Base-by-base conservation (phyloP, 2,888 invertebrate genomes). In the Eupithecia centaureata region DNA sequence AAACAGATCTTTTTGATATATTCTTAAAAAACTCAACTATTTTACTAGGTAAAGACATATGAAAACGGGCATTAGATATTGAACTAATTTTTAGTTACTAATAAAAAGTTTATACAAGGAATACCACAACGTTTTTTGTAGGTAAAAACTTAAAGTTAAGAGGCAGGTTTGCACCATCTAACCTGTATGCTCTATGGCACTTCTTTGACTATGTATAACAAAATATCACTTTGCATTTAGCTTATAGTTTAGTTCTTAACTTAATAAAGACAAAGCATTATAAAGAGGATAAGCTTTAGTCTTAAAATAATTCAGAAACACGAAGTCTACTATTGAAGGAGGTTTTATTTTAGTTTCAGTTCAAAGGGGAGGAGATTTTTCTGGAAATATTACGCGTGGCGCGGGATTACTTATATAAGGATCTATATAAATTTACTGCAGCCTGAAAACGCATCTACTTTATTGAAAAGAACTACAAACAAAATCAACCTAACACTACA, bases 1-100 rank as follows among this genome's bases (percentile, higher is more conserved):
- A 85, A 82, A 86, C 85, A 88, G 84, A 87, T 87, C 82, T 81
- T 80, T 79, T 77, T 73, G 74, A 67, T 47, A 47, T 22, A 12
- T 47, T 18, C 10, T 8, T 8, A 42, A 22, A 47, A 22, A 47
- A 35, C 35, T 32, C 32, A 5, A 42, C 42, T 42, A 18, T 10
- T 42, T 5, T 22, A 4, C 47, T 52, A 52, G 7, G 15, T 25
- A 15, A 27, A 52, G 7, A 27, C 15, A 22, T 52, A 52, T 52
- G 25, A 52, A 51, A 27, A 52, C 51, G 28, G 28, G 3, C 7
- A 28, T 28, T 15, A 28, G 5, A 8, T 56, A 5, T 28, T 27
- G 8, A 52, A 27, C n/a, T n/a, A 30, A 27, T n/a, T 13, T 38
- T 38, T 54, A n/a, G 4, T 54, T 51, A 4, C 25, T 13, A 28